Conservation (phyloP, 2,797 vertebrate genomes). For the Semaprochilodus insignis region DNA sequence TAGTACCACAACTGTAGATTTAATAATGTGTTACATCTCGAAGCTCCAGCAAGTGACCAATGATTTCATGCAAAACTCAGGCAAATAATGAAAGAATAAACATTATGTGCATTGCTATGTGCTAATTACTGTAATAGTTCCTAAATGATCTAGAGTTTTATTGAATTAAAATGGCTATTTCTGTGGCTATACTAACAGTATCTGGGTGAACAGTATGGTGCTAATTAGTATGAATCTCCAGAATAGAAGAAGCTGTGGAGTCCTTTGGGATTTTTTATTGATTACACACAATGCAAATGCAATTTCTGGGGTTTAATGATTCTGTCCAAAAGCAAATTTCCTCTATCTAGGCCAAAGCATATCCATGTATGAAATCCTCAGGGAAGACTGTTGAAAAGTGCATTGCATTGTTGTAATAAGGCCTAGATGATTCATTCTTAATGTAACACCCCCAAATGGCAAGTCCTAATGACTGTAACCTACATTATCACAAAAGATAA, state of each 20-base stretch:
- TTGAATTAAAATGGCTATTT: slow-evolving; percentile 30
- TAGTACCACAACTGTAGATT: too few species aligned
- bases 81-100: neutral
- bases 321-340: slow-evolving; percentile 61
- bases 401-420: slow-evolving; percentile 45
- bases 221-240: slow-evolving; percentile 61
- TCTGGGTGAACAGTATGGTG: slow-evolving; percentile 39
- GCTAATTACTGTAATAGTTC: neutral
- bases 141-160: neutral
- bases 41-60: too few species aligned
- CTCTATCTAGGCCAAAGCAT: slow-evolving; percentile 50
- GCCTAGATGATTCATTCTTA: slow-evolving; percentile 26
- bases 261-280: slow-evolving; percentile 58
- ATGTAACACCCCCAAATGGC: slow-evolving; percentile 24
- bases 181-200: slow-evolving; percentile 35
- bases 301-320: slow-evolving; percentile 62
- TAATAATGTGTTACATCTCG: too few species aligned
- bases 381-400: slow-evolving; percentile 44
- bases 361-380: slow-evolving; percentile 35
- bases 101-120: neutral
- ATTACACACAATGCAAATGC: slow-evolving; percentile 60
- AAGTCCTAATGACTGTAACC: slow-evolving; percentile 44
- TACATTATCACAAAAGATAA: slow-evolving; percentile 8
- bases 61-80: neutral
- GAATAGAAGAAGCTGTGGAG: slow-evolving; percentile 46